These are phyloP conservation scores for Columbina picui DNA, from an alignment of 2,113 vertebrate genomes.

Conservation along the genomic window DNA sequence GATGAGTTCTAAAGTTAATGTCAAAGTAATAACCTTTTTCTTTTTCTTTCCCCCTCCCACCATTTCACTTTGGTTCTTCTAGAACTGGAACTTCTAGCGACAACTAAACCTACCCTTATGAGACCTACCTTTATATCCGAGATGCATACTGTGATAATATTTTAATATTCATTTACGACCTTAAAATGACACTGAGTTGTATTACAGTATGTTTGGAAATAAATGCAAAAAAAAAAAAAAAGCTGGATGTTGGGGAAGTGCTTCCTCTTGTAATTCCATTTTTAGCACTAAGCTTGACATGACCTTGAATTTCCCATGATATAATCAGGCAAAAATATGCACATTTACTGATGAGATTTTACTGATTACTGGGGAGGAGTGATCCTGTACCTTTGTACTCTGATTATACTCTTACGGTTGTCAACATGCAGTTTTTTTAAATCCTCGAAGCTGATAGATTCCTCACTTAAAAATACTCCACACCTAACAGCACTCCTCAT, in stretches of 20 bases:
- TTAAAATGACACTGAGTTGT: background rate
- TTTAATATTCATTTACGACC: background rate
- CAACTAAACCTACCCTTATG: background rate
- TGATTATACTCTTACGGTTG: background rate
- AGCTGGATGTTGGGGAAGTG: background rate
- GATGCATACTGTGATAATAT: background rate
- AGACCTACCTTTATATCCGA: background rate
- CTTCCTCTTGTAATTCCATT: conserved; percentile 23
- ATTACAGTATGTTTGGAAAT: background rate
- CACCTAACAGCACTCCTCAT: background rate
- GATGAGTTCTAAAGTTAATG: background rate
- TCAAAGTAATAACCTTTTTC: background rate
- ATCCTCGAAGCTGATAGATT: background rate
- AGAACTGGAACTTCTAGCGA: background rate
- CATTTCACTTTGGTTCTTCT: background rate
- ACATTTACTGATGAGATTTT: background rate
- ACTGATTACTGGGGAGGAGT: background rate
- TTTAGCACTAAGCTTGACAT: background rate
- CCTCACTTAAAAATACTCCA: background rate
- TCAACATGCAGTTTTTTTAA: background rate
- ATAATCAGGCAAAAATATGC: conserved; percentile 11
- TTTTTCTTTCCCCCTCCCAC: background rate
- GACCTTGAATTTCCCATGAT: conserved; percentile 47
- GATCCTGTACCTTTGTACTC: background rate
- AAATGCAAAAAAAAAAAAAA: background rate